Evolutionary conservation across 2,113 vertebrate genomes (phyloP).

Genomic region (Leucoraja erinaceus): DNA sequence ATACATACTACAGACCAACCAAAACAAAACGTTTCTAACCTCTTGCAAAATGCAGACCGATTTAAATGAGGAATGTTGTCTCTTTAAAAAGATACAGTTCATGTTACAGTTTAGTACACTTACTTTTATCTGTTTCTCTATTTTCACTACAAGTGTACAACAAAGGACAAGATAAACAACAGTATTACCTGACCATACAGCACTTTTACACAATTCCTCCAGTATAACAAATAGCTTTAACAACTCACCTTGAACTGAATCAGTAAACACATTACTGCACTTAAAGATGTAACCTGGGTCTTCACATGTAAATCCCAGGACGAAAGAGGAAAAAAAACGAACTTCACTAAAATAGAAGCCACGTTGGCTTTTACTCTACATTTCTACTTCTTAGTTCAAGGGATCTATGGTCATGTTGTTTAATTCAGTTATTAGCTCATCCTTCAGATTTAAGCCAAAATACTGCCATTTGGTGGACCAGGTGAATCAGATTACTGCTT

Average conservation of each 20-base stretch:
- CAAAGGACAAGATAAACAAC: constrained; percentile 28
- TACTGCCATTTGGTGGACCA: constrained; percentile 25
- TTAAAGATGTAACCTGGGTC: constrained; percentile 34
- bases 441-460: background rate
- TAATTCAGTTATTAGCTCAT: background rate
- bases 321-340: constrained; percentile 19
- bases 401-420: background rate
- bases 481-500: constrained; percentile 16
- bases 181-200: constrained; percentile 35
- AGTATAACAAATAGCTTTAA: constrained; percentile 22
- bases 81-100: constrained; percentile 34
- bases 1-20: background rate
- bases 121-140: constrained; percentile 20
- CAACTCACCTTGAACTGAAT: constrained; percentile 31
- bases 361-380: background rate
- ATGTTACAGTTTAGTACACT: constrained; percentile 35
- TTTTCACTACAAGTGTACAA: constrained; percentile 30
- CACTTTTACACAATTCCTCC: constrained; percentile 33
- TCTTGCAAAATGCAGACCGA: constrained; percentile 35
- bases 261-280: constrained; percentile 34
- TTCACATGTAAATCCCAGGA: constrained; percentile 12
- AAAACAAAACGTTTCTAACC: background rate
- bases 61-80: constrained; percentile 32
- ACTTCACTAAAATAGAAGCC: constrained; percentile 34
- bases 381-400: constrained; percentile 20